phyloP scores from a whole-genome alignment of 2,113 vertebrate genomes.

The Sorex araneus region DNA sequence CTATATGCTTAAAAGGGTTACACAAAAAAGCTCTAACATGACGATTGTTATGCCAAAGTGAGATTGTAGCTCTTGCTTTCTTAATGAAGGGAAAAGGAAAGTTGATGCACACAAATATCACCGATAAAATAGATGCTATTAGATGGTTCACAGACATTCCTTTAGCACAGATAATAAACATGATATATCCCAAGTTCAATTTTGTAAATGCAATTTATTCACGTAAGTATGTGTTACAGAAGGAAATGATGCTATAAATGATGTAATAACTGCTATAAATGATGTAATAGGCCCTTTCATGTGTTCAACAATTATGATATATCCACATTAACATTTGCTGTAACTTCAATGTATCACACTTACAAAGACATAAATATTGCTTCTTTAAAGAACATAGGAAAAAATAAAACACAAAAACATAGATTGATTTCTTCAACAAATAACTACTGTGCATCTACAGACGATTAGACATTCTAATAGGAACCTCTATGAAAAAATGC shows the following conservation, averaged over 20 bases:
- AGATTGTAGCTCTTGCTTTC: not conserved
- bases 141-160: not conserved
- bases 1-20: not conserved
- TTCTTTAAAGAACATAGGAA: conserved; percentile 29
- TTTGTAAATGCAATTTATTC: not conserved
- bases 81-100: not conserved
- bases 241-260: not conserved
- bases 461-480: not conserved
- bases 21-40: not conserved
- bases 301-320: not conserved
- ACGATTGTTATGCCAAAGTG: not conserved
- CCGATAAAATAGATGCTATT: not conserved
- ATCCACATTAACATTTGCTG: not conserved
- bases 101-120: no score
- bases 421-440: not conserved
- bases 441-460: not conserved
- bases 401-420: not conserved
- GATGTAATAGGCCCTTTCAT: no score
- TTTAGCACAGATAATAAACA: conserved; percentile 20
- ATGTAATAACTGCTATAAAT: no score
- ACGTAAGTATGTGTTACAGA: not conserved
- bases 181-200: not conserved
- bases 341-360: not conserved
- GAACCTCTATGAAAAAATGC: not conserved
- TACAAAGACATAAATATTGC: not conserved